phyloP scores from a whole-genome alignment of 1,140 invertebrate genomes.

The Diachasmimorpha longicaudata region DNA sequence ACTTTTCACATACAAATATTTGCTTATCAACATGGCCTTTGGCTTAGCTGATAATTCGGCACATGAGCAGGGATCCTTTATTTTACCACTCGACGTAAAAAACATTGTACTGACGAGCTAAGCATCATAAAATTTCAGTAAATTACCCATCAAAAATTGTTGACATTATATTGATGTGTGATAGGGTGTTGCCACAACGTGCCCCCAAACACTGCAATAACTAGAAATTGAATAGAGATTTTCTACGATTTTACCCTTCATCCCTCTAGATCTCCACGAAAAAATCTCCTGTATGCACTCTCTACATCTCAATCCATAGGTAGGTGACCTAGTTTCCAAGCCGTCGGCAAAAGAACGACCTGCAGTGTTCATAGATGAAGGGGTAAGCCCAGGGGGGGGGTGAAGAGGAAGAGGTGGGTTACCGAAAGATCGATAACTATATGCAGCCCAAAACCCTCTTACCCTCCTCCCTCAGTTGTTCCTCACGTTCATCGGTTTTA shows the following conservation, averaged over 20 bases:
- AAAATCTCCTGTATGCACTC: background rate
- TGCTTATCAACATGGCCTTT: too few relatives aligned
- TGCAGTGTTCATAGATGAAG: slow-evolving; percentile 31
- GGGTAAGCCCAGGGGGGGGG: too few relatives aligned
- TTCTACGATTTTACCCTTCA: background rate
- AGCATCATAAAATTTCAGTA: too few relatives aligned
- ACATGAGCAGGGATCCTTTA: too few relatives aligned
- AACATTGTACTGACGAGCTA: too few relatives aligned
- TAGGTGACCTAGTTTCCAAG: slow-evolving; percentile 53
- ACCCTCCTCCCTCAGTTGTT: background rate
- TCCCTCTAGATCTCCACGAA: too few relatives aligned
- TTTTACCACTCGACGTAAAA: too few relatives aligned
- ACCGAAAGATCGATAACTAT: slow-evolving; percentile 40
- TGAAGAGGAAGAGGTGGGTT: background rate
- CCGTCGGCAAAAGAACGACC: slow-evolving; percentile 47
- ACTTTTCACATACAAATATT: too few relatives aligned
- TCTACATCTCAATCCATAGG: slow-evolving; percentile 20
- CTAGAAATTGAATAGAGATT: background rate
- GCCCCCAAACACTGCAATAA: too few relatives aligned
- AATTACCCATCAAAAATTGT: too few relatives aligned
- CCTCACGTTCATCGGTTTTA: background rate
- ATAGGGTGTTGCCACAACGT: background rate
- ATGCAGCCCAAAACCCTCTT: slow-evolving; percentile 31
- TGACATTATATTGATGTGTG: too few relatives aligned
- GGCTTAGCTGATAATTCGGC: too few relatives aligned